Conservation (phyloP, 2,888 invertebrate genomes). For the Capitulum mitella region DNA sequence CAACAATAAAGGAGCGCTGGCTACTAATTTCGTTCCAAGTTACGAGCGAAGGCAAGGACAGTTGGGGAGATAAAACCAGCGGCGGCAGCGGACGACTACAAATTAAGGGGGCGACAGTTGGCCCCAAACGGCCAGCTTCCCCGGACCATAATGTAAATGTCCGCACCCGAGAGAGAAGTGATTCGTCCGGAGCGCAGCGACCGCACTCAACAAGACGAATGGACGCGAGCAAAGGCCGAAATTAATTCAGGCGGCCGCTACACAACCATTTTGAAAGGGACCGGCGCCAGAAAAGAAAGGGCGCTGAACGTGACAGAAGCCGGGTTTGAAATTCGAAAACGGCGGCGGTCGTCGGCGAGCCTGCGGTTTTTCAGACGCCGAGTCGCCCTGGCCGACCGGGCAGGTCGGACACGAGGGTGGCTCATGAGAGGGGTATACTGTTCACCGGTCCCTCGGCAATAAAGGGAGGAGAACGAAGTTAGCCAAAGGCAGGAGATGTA, state of each 20-base stretch:
- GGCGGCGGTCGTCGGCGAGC: not conserved
- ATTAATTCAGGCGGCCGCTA: not conserved
- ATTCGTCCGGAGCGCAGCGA: not conserved
- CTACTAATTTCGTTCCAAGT: not conserved
- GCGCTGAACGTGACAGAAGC: not conserved
- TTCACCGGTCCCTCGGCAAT: too few species aligned
- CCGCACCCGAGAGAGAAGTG: not conserved
- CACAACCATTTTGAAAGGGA: not conserved
- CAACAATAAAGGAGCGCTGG: constrained; percentile 7
- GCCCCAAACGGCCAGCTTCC: not conserved
- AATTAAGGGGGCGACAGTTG: constrained; percentile 14
- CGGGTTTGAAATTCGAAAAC: not conserved
- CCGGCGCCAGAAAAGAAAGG: not conserved
- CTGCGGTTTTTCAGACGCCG: too few species aligned
- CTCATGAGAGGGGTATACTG: too few species aligned
- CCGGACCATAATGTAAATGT: not conserved
- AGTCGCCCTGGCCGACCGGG: too few species aligned
- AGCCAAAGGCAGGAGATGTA: too few species aligned
- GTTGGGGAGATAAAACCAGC: constrained; percentile 5
- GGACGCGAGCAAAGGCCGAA: not conserved
- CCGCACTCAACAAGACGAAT: not conserved
- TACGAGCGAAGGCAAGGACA: constrained; percentile 10
- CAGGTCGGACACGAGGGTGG: too few species aligned
- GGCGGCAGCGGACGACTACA: not conserved
- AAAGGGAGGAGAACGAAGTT: too few species aligned